These are phyloP conservation scores for Pomatostomus ruficeps DNA, from an alignment of 2,113 vertebrate species.

Conservation along the genomic window DNA sequence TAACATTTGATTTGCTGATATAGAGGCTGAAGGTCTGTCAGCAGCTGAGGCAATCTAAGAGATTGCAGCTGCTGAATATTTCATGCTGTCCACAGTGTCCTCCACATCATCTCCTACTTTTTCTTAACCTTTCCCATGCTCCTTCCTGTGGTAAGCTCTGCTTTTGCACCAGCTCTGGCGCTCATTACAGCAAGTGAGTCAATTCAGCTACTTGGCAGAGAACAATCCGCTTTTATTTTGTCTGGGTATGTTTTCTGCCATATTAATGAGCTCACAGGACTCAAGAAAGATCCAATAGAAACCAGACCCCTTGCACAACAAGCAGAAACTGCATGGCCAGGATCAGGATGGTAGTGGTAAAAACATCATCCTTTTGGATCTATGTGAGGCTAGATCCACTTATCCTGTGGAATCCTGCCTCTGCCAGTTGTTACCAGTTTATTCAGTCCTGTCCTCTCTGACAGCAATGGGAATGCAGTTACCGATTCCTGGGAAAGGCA, in stretches of 20 bases:
- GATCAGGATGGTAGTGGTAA: neutral
- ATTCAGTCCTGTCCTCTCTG: neutral
- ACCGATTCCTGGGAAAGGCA: neutral
- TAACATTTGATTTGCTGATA: neutral
- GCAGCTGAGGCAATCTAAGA: constrained; percentile 1
- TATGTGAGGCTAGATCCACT: neutral
- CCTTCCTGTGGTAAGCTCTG: constrained; percentile 4
- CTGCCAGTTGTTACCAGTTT: neutral
- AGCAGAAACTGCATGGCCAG: neutral
- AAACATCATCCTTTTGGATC: neutral
- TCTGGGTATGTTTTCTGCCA: constrained; percentile 43
- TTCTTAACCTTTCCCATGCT: constrained; percentile 55
- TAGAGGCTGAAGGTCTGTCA: neutral
- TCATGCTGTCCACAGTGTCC: neutral
- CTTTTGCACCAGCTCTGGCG: constrained; percentile 46
- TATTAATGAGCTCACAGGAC: constrained; percentile 28
- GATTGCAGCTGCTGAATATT: neutral
- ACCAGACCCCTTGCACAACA: neutral
- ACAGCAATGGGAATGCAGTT: neutral
- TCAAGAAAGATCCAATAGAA: neutral
- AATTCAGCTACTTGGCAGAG: constrained; percentile 44
- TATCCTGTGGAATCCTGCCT: neutral
- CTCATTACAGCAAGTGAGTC: constrained; percentile 21
- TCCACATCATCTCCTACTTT: neutral
- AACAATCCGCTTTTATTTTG: neutral